These are phyloP conservation scores for Psix sp. DNA, from an alignment of 1,140 invertebrate genomes.

Conservation along the genomic window DNA sequence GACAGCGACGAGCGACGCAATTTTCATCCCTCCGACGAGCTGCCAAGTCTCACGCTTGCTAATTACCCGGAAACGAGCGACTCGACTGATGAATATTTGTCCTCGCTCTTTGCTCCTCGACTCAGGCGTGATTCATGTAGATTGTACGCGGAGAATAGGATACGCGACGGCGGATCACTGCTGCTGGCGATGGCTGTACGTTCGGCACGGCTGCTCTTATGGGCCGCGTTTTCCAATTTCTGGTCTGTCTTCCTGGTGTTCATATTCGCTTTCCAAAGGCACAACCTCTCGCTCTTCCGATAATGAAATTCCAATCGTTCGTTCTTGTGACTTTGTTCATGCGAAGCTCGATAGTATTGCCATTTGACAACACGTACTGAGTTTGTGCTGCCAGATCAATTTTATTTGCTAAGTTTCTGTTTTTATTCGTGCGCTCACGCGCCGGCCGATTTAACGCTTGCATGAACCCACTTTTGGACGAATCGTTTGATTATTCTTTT, in stretches of 20 bases:
- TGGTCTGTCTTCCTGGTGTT: slow-evolving; percentile 26
- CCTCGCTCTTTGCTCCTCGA: too few relatives aligned
- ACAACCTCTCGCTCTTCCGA: slow-evolving; percentile 39
- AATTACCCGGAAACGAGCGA: slow-evolving; percentile 18
- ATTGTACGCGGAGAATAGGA: too few relatives aligned
- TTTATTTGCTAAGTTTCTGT: too few relatives aligned
- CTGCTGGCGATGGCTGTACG: too few relatives aligned
- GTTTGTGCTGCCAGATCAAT: too few relatives aligned
- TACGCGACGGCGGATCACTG: too few relatives aligned
- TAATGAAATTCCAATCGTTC: slow-evolving; percentile 21
- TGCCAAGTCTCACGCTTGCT: slow-evolving; percentile 17
- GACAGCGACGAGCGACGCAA: slow-evolving; percentile 26
- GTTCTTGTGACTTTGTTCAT: slow-evolving; percentile 11
- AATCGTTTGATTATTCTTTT: too few relatives aligned
- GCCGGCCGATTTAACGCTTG: too few relatives aligned
- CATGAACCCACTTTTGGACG: too few relatives aligned
- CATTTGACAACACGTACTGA: neutral
- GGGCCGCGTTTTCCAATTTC: slow-evolving; percentile 1
- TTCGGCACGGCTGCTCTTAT: too few relatives aligned
- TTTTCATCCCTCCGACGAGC: slow-evolving; percentile 5
- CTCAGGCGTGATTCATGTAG: too few relatives aligned
- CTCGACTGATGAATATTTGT: neutral
- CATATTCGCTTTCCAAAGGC: slow-evolving; percentile 24
- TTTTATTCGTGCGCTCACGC: too few relatives aligned
- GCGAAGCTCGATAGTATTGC: neutral